Base-by-base conservation (phyloP, 1,140 invertebrate species). In the Melanaphis sacchari region DNA sequence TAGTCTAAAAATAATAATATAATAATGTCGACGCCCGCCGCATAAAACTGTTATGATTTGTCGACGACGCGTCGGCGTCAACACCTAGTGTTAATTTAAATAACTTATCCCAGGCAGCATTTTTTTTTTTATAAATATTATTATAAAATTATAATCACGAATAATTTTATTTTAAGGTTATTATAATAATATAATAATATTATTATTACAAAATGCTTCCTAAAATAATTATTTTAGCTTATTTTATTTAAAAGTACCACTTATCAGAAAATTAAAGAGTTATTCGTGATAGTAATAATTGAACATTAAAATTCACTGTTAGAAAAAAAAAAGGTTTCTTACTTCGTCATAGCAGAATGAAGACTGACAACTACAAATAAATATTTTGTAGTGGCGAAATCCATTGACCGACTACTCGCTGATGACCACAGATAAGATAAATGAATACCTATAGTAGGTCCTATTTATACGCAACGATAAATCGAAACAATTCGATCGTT, bases 281-380 rank as follows among this genome's bases (percentile, higher is more conserved):
- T 89, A 89, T 52, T 89, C 87, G 87, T 89, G 8, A 89, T 89
- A 89, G 87, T 89, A 89, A 89, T 89, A 89, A 89, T 89, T 89
- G 46, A 89, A 89, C 87, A 89, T 46, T 36, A 52, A 89, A 89
- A 89, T 52, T 52, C 46, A 89, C 46, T 89, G 46, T 89, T 89
- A 89, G 46, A 89, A 89, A 89, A 89, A 46, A 52, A 52, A 89
- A 89, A n/a, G 46, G n/a, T 52, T 89, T 89, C 36, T 52, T n/a
- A 89, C 87, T 89, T 89, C 87, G 46, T 89, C 87, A 89, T 22
- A 52, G 49, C 21, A 52, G 49, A 52, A 52, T 52, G 18, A 52
- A 52, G 49, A 52, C 49, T 52, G 49, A 52, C 49, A 52, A 52
- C 49, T 52, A 52, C 49, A 52, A 52, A 52, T 52, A 52, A 52